Evolutionary conservation across 1,140 invertebrate species (phyloP).

Genomic region (Trichomalopsis sarcophagae): DNA sequence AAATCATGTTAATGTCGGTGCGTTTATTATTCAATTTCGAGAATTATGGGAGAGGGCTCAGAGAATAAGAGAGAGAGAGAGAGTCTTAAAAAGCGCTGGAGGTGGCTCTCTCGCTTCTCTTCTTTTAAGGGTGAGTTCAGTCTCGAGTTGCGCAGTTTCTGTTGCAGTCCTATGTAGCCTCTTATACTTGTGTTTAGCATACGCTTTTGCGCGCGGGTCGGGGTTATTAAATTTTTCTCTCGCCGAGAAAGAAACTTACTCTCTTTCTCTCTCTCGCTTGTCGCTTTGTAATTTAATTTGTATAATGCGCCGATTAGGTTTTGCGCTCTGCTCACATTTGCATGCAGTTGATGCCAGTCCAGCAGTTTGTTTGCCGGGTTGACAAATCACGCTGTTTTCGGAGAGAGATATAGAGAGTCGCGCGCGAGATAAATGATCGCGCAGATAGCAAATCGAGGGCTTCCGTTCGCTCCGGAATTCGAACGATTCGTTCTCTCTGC

Average conservation of each 20-base stretch:
- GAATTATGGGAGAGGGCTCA: background rate
- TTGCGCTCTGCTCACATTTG: background rate
- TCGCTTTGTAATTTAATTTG: background rate
- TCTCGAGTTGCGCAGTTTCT: background rate
- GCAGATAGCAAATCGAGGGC: background rate
- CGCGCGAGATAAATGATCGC: background rate
- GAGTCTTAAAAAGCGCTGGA: too few relatives aligned
- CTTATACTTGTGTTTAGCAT: too few relatives aligned
- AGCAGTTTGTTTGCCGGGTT: background rate
- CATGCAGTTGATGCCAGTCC: background rate
- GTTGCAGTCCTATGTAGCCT: background rate
- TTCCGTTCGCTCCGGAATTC: background rate
- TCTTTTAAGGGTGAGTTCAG: constrained; percentile 14
- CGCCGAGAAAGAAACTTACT: background rate
- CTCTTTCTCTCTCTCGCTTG: background rate
- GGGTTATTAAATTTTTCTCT: constrained; percentile 1
- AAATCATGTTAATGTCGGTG: constrained; percentile 47
- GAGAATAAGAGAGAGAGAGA: too few relatives aligned
- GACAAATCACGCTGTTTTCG: background rate
- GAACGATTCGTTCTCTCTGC: background rate
- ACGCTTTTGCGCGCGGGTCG: background rate
- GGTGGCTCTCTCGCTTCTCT: background rate
- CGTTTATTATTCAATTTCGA: constrained; percentile 51
- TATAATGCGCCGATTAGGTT: background rate
- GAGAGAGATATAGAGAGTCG: background rate